These are phyloP conservation scores for Coturnix japonica DNA, from an alignment of 2,113 vertebrate species.

Conservation along the genomic window DNA sequence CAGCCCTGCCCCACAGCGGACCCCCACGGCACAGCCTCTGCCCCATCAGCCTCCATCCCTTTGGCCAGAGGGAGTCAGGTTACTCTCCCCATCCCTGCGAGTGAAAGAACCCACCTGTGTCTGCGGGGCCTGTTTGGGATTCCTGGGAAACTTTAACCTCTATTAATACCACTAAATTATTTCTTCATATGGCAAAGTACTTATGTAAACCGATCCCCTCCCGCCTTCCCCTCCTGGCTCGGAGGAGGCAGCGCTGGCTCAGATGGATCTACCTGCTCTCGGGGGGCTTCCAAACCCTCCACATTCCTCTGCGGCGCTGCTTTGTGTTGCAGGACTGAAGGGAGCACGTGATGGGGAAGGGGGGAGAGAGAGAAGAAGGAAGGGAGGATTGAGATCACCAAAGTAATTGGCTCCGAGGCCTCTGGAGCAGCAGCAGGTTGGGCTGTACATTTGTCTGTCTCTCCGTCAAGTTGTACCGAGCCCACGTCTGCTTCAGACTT, in stretches of 20 bases:
- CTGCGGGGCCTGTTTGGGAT: constrained; percentile 80
- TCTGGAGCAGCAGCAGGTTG: constrained; percentile 45
- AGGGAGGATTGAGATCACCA: constrained; percentile 10
- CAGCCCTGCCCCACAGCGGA: not conserved
- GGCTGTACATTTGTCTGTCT: constrained; percentile 3
- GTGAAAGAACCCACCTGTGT: constrained; percentile 94
- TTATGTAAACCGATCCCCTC: constrained; percentile 87
- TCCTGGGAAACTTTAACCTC: constrained; percentile 92
- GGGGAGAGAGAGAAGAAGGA: constrained; percentile 22
- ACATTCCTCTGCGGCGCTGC: not conserved
- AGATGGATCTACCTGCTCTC: constrained; percentile 84
- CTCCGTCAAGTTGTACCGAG: not conserved
- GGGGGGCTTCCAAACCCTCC: constrained; percentile 19
- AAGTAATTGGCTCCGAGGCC: not conserved
- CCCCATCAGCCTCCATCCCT: constrained; percentile 80
- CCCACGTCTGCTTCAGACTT: constrained; percentile 21
- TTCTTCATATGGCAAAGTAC: constrained; percentile 91
- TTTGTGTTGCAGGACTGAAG: constrained; percentile 13
- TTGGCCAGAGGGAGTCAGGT: constrained; percentile 75
- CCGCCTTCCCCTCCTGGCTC: constrained; percentile 44
- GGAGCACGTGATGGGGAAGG: not conserved
- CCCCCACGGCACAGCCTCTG: constrained; percentile 83
- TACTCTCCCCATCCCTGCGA: constrained; percentile 81
- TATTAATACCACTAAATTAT: constrained; percentile 93
- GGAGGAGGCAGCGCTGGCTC: constrained; percentile 74